These are phyloP conservation scores for Cryptoleucopteryx plumbea DNA, from an alignment of 2,113 vertebrate genomes.

Conservation along the genomic window DNA sequence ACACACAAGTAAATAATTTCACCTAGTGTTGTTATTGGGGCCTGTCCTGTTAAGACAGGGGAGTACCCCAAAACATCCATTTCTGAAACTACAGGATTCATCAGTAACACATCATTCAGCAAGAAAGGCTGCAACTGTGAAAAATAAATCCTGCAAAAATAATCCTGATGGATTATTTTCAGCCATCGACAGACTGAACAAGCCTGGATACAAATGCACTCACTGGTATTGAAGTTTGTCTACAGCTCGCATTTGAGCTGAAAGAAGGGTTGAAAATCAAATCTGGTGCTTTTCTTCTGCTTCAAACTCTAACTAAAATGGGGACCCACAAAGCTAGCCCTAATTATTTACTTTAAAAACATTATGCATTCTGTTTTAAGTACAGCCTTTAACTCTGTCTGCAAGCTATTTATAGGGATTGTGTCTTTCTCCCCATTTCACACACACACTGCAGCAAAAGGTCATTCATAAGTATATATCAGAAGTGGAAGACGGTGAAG, in stretches of 20 bases:
- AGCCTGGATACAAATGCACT: not conserved
- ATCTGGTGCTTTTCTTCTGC: not conserved
- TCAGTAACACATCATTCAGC: not conserved
- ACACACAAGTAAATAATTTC: not conserved
- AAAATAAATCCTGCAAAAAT: not conserved
- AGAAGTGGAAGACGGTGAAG: not conserved
- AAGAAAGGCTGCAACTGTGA: not conserved
- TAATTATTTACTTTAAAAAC: not conserved
- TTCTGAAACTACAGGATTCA: not conserved
- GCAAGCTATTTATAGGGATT: constrained; percentile 7
- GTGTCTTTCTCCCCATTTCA: not conserved
- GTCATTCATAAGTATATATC: not conserved
- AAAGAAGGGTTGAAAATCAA: not conserved
- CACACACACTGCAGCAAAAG: not conserved
- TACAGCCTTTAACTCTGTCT: not conserved
- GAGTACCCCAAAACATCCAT: not conserved
- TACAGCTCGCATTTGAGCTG: not conserved
- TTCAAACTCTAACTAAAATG: not conserved
- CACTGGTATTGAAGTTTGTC: not conserved
- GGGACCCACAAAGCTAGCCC: not conserved
- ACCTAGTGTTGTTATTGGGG: not conserved
- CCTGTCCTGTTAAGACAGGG: not conserved
- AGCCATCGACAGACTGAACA: not conserved
- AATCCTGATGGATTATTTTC: not conserved
- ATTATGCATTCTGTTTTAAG: not conserved